These are phyloP conservation scores for Nyctibius grandis DNA, from an alignment of 2,797 vertebrate genomes.

Conservation along the genomic window DNA sequence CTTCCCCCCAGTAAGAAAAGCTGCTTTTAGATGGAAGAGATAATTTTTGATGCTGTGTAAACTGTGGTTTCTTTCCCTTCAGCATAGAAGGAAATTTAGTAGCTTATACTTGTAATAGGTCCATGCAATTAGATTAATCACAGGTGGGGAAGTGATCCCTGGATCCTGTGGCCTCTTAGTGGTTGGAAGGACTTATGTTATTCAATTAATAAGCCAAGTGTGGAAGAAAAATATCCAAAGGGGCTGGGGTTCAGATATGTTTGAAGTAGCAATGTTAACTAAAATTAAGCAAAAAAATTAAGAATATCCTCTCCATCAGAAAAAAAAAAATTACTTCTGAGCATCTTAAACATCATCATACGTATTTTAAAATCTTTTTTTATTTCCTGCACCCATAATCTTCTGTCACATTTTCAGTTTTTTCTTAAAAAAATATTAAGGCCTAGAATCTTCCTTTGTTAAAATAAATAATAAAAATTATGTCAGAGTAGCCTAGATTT, in stretches of 20 bases:
- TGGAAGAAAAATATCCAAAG: neutral
- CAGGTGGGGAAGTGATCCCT: neutral
- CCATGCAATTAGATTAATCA: neutral
- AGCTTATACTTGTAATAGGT: neutral
- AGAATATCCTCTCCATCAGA: fast-evolving
- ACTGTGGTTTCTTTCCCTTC: neutral
- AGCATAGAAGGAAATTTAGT: neutral
- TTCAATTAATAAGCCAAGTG: neutral
- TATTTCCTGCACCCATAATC: neutral
- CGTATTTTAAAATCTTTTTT: neutral
- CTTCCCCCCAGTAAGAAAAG: neutral
- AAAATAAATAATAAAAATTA: neutral
- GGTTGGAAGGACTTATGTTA: neutral
- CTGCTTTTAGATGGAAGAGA: neutral
- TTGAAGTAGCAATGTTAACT: neutral
- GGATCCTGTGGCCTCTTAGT: neutral
- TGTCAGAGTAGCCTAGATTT: neutral
- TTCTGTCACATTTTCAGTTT: neutral
- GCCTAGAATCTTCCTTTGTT: neutral
- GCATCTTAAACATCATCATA: neutral
- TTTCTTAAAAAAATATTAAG: neutral
- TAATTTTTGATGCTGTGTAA: neutral
- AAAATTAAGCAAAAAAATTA: neutral
- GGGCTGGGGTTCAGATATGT: neutral
- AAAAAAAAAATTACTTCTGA: neutral